These are phyloP conservation scores for Pollicipes pollicipes DNA, from an alignment of 1,140 invertebrate genomes.

Conservation along the genomic window DNA sequence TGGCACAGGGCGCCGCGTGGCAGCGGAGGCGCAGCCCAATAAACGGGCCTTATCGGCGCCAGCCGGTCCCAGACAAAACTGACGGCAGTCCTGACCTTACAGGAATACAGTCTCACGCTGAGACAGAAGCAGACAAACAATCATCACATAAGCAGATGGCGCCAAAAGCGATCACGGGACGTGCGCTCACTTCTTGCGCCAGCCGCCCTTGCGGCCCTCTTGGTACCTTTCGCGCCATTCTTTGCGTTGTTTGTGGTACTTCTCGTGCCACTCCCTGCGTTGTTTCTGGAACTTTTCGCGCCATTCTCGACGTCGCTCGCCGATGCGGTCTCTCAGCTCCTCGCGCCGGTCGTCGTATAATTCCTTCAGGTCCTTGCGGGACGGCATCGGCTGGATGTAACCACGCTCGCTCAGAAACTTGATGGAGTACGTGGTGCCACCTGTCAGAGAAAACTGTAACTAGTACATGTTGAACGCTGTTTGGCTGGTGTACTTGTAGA, in stretches of 20 bases:
- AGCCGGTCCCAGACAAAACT: too few relatives aligned
- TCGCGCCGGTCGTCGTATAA: not conserved
- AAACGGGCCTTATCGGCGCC: too few relatives aligned
- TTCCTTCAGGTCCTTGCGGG: not conserved
- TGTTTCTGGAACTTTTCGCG: not conserved
- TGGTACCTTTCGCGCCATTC: not conserved
- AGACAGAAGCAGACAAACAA: too few relatives aligned
- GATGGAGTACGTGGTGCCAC: not conserved
- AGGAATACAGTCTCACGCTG: too few relatives aligned
- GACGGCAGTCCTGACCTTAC: too few relatives aligned
- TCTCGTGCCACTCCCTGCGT: not conserved
- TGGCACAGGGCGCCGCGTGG: too few relatives aligned
- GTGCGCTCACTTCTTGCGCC: not conserved
- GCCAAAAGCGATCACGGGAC: too few relatives aligned
- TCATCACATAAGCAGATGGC: too few relatives aligned
- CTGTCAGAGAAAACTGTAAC: not conserved
- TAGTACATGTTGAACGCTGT: too few relatives aligned
- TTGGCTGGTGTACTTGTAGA: too few relatives aligned
- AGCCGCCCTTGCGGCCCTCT: not conserved
- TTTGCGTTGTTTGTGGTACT: not conserved
- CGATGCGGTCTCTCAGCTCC: not conserved
- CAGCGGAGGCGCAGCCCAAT: too few relatives aligned
- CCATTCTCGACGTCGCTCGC: too few relatives aligned
- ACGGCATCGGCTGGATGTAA: not conserved
- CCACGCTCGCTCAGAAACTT: not conserved